Conservation (phyloP, 2,888 invertebrate species). For the Mantis religiosa region DNA sequence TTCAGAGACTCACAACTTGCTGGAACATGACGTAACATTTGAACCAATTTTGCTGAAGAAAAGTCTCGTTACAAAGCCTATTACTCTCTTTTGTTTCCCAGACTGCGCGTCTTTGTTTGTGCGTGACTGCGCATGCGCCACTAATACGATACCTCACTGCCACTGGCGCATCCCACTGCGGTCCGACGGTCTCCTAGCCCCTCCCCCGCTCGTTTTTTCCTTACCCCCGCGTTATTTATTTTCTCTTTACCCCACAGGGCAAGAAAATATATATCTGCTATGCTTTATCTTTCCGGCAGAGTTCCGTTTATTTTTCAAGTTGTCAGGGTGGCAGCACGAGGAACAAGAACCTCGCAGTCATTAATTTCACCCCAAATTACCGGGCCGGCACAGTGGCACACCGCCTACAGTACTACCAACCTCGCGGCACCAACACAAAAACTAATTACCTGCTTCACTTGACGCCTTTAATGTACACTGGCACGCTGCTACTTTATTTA, state of each 20-base stretch:
- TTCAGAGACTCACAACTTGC: too few species aligned
- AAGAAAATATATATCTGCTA: conserved; percentile 30
- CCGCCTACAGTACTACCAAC: neutral
- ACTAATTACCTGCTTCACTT: neutral
- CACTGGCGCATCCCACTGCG: neutral
- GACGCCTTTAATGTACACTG: neutral
- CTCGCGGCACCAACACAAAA: neutral
- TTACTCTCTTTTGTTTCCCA: neutral
- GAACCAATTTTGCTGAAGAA: neutral
- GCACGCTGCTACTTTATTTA: neutral
- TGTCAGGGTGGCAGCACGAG: conserved; percentile 23
- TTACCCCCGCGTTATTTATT: conserved; percentile 16
- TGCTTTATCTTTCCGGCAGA: conserved; percentile 26
- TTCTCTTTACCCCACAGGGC: conserved; percentile 26
- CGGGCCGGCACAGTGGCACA: neutral
- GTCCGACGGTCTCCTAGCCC: neutral
- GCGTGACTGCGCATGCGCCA: neutral
- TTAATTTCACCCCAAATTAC: conserved; percentile 29
- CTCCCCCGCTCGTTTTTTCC: neutral
- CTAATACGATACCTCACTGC: neutral
- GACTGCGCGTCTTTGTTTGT: neutral
- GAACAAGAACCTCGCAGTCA: conserved; percentile 24
- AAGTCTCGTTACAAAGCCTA: neutral
- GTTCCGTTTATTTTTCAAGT: conserved; percentile 29
- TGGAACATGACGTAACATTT: neutral